phyloP scores from a whole-genome alignment of 1,140 invertebrate genomes.

The Condylostylus longicornis region DNA sequence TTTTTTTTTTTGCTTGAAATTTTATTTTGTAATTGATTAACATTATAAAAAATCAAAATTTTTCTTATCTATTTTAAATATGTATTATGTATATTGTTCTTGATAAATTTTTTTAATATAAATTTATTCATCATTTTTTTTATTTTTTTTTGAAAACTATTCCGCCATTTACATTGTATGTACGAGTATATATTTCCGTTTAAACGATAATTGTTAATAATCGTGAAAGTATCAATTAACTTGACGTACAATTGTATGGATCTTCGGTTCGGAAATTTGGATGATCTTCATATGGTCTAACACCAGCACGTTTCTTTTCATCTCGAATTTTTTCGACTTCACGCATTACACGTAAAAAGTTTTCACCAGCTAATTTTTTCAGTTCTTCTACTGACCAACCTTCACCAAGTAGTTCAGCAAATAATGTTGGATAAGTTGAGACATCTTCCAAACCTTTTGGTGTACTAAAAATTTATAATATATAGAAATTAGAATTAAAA shows the following conservation, averaged over 20 bases:
- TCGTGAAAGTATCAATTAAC: conserved; percentile 29
- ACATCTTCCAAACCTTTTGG: conserved; percentile 79
- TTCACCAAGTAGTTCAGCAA: conserved; percentile 64
- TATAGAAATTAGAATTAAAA: conserved; percentile 1
- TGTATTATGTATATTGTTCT: no score
- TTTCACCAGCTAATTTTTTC: conserved; percentile 75
- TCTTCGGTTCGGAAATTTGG: conserved; percentile 30
- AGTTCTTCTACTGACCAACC: conserved; percentile 70
- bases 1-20: no score
- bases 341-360: conserved; percentile 62
- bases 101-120: no score
- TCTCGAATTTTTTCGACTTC: conserved; percentile 37
- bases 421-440: conserved; percentile 75
- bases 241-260: conserved; percentile 30
- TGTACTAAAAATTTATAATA: conserved; percentile 47
- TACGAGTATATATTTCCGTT: no score
- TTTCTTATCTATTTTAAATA: no score
- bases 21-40: no score
- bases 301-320: conserved; percentile 21
- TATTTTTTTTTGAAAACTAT: no score
- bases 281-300: conserved; percentile 29
- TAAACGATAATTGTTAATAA: no score
- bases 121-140: no score
- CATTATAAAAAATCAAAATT: no score
- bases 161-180: no score